These are phyloP conservation scores for Eristalis intricaria DNA, from an alignment of 2,888 invertebrate species.

Conservation along the genomic window DNA sequence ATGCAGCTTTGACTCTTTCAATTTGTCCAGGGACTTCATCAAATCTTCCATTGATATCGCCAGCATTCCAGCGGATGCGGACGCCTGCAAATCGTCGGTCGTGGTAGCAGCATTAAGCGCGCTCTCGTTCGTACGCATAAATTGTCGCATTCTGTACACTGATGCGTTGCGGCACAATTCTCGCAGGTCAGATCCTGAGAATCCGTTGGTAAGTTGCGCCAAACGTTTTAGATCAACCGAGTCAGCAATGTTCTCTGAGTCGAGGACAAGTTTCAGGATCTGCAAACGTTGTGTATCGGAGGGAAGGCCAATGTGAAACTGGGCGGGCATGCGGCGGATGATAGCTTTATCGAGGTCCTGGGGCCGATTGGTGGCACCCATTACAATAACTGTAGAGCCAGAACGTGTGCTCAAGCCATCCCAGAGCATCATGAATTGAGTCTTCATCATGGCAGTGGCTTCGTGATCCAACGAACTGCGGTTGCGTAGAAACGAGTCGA, in stretches of 20 bases:
- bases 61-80: constrained; percentile 80
- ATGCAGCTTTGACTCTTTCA: constrained; percentile 88
- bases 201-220: constrained; percentile 88
- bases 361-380: constrained; percentile 98
- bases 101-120: constrained; percentile 39
- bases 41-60: constrained; percentile 94
- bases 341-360: constrained; percentile 96
- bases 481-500: constrained; percentile 95
- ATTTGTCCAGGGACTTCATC: constrained; percentile 86
- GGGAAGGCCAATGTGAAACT: constrained; percentile 92
- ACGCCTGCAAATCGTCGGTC: constrained; percentile 20
- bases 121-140: constrained; percentile 79
- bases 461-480: constrained; percentile 96
- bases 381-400: constrained; percentile 90
- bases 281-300: constrained; percentile 85
- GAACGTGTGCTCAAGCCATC: constrained; percentile 96
- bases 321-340: constrained; percentile 94
- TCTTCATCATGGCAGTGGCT: constrained; percentile 99
- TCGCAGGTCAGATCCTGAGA: constrained; percentile 94
- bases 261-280: constrained; percentile 88
- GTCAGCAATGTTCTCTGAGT: constrained; percentile 86
- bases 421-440: constrained; percentile 99
- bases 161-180: constrained; percentile 94
- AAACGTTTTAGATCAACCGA: constrained; percentile 87
- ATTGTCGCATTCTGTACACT: constrained; percentile 90